Percentiles rank a stretch among this genome's conserved stretches.
phyloP scores from a whole-genome alignment of 1,140 invertebrate species.

The Branchinecta lynchi region DNA sequence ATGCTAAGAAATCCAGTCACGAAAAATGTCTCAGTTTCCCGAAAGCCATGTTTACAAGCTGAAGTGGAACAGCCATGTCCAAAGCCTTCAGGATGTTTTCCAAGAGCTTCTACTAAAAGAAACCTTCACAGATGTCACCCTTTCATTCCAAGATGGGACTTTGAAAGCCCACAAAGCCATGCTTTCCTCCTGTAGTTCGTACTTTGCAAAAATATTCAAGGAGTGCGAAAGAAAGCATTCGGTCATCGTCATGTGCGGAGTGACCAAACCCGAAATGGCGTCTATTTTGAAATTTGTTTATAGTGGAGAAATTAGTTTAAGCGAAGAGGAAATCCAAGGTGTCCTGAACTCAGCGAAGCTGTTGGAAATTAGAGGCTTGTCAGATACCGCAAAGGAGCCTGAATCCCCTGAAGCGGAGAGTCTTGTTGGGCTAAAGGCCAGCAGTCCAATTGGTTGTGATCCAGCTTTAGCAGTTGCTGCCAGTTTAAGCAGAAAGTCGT shows the following conservation, averaged over 20 bases:
- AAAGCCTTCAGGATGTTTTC: slow-evolving; percentile 28
- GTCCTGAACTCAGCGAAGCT: slow-evolving; percentile 16
- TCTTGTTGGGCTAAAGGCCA: not conserved
- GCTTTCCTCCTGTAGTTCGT: slow-evolving; percentile 22
- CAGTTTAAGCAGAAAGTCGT: not conserved
- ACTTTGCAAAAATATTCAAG: slow-evolving; percentile 21
- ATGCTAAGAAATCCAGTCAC: too few relatives aligned
- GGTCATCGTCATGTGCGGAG: slow-evolving; percentile 84
- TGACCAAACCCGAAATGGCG: slow-evolving; percentile 68
- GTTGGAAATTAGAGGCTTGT: slow-evolving; percentile 18
- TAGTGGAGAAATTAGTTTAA: slow-evolving; percentile 30
- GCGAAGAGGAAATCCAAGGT: slow-evolving; percentile 13
- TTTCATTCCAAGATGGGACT: slow-evolving; percentile 18
- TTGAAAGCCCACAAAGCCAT: slow-evolving; percentile 24
- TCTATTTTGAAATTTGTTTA: slow-evolving; percentile 91
- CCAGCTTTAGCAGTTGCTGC: not conserved
- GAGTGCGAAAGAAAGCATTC: slow-evolving; percentile 61
- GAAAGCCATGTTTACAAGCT: slow-evolving; percentile 19
- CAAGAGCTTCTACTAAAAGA: slow-evolving; percentile 35
- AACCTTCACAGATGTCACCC: slow-evolving; percentile 23
- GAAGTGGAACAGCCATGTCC: slow-evolving; percentile 30
- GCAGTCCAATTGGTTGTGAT: not conserved
- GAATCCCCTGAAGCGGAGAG: not conserved
- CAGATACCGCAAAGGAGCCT: not conserved
- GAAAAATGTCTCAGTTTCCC: not conserved